Evolutionary conservation across 1,140 invertebrate genomes (phyloP), one percentile per base, ranked within the genome.

Genomic region (Heterodera schachtii): DNA sequence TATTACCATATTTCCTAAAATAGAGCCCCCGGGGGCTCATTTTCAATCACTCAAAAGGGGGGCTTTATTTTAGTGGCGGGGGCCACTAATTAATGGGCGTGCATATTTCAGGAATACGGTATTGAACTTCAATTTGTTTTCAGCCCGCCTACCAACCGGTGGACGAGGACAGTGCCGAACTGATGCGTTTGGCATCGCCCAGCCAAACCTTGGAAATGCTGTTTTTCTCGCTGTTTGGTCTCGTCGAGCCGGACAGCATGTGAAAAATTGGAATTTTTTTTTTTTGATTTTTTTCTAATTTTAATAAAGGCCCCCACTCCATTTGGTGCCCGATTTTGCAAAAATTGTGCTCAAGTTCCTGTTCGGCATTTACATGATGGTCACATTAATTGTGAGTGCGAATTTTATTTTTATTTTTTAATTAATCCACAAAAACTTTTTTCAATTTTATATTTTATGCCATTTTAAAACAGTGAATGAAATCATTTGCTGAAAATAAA

Each of bases 141-240:
- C 49, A 88, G 88, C 87, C 87, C 43, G 87, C 87, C 57, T 88
- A 88, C 74, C 83, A 71, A 75, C 82, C 70, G 86, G 85, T 79
- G 43, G 84, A 89, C 57, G 87, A 90, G 52, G 85, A 89, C 76
- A 84, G 80, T 78, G 87, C 86, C 9, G 82, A 90, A 60, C 79
- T 90, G 60, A 90, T 88, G 87, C 60, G 86, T 70, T 78, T 90
- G 6, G 86, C 88, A n/a, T 87, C 86, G 90, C 94, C 95, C 83
- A 90, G 96, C 88, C 93, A 95, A 91, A 95, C 95, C 81, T 95
- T 98, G 92, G 96, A 98, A 93, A 94, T 95, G 92, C 93, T 98
- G 80, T 98, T 98, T 93, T 98, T 97, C 93, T 95, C 96, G 86
- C 93, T 98, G 89, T 98, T 98, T 92, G 97, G 96, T 87, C 93